Evolutionary conservation across 2,888 invertebrate species (phyloP).

Genomic region (Eilema sororculum): DNA sequence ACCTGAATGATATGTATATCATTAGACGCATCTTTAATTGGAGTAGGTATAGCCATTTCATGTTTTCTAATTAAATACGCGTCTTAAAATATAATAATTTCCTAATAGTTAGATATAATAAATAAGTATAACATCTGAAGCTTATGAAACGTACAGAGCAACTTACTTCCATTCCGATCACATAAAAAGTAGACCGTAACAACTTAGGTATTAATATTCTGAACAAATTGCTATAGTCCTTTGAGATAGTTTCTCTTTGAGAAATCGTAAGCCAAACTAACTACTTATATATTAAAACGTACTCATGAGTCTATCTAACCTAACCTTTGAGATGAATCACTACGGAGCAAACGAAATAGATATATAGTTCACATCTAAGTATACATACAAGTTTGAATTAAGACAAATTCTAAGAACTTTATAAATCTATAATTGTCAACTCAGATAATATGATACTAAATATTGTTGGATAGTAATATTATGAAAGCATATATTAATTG

Average conservation of each 20-base stretch:
- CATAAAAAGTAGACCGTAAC: slow-evolving; percentile 2
- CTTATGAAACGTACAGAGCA: too few relatives aligned
- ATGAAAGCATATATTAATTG: too few relatives aligned
- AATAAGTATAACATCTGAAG: not conserved
- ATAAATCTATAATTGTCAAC: not conserved
- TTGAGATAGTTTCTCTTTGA: not conserved
- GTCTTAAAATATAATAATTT: too few relatives aligned
- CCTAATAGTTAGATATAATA: not conserved
- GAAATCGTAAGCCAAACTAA: not conserved
- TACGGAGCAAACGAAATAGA: not conserved
- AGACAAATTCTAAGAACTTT: not conserved
- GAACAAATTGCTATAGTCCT: not conserved
- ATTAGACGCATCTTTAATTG: too few relatives aligned
- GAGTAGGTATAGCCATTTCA: too few relatives aligned
- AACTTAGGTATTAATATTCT: slow-evolving; percentile 16
- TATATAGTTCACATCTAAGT: too few relatives aligned
- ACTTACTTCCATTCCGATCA: not conserved
- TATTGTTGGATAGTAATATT: too few relatives aligned
- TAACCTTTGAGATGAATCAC: not conserved
- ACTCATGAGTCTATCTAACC: not conserved
- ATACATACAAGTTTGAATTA: not conserved
- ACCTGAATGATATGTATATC: too few relatives aligned
- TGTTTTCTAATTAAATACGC: too few relatives aligned
- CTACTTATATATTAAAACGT: not conserved
- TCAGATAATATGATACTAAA: too few relatives aligned